phyloP scores from a whole-genome alignment of 2,888 invertebrate genomes.

The Drosophila multiciliata region DNA sequence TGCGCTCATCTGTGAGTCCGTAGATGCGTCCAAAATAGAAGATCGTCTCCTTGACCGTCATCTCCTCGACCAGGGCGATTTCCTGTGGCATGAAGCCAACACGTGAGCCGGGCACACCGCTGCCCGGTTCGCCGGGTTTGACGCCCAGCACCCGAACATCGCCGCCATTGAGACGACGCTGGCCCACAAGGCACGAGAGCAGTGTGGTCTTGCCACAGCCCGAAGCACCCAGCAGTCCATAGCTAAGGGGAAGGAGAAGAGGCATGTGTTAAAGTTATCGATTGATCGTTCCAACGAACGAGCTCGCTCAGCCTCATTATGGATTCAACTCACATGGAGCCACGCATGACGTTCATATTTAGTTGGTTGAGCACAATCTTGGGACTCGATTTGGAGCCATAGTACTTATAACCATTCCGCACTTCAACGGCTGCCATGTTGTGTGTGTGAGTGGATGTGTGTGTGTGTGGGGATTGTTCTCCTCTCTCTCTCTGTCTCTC shows the following conservation, averaged over 20 bases:
- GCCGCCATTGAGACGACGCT: slow-evolving; percentile 90
- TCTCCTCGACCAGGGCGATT: slow-evolving; percentile 91
- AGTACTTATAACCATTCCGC: slow-evolving; percentile 89
- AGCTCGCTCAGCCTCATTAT: slow-evolving; percentile 36
- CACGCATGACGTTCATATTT: slow-evolving; percentile 90
- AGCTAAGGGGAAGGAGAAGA: slow-evolving; percentile 85
- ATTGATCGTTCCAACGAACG: slow-evolving; percentile 12
- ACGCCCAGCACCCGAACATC: slow-evolving; percentile 91
- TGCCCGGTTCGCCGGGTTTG: slow-evolving; percentile 88
- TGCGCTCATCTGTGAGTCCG: slow-evolving; percentile 88
- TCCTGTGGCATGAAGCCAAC: slow-evolving; percentile 98
- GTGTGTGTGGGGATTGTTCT: slow-evolving; percentile 1
- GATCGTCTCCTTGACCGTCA: slow-evolving; percentile 93
- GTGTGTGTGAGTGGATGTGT: slow-evolving; percentile 15
- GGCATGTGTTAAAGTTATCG: neutral
- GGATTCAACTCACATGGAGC: slow-evolving; percentile 90
- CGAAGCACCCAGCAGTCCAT: slow-evolving; percentile 94
- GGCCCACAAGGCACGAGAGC: slow-evolving; percentile 93
- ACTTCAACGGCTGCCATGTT: slow-evolving; percentile 88
- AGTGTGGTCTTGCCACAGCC: slow-evolving; percentile 97
- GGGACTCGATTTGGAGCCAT: slow-evolving; percentile 86
- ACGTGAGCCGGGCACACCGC: slow-evolving; percentile 89
- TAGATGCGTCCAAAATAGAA: slow-evolving; percentile 95
- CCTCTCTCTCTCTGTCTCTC: slow-evolving; percentile 1
- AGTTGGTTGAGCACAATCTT: slow-evolving; percentile 89